Evolutionary conservation across 2,888 invertebrate species (phyloP), one percentile per base, ranked within the genome.

Genomic region (Tenthredo mesomela): DNA sequence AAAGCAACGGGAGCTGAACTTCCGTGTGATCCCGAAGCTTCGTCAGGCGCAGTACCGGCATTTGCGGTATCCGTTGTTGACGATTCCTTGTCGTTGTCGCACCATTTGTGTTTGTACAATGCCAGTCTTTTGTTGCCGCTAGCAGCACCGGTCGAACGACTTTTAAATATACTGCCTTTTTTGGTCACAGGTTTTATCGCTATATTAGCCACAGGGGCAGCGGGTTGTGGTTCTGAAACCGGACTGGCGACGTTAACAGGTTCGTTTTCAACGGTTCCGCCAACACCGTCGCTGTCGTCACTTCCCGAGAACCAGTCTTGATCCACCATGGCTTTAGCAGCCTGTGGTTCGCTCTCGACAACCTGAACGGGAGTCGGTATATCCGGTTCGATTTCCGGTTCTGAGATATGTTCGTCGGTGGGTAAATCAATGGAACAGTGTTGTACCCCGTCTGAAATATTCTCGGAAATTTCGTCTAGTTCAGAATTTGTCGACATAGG

Each of bases 141-240:
- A 29, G 95, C 95, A 12, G 95, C 94, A 84, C 95, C 96, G 87
- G 96, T 95, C 88, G 95, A 96, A 85, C 98, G 96, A 90, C 97
- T 97, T 91, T 98, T 98, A 91, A 98, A 98, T 92, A 98, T 98
- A 89, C 97, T 97, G 75, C 97, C 97, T 91, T 98, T 98, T 92
- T 97, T 98, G 9, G 88, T 89, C 18, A 88, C 88, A 7, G 92
- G 92, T 87, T 92, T 91, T 4, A 85, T 85, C 15, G 88, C 86
- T 71, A 85, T 82, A 86, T 86, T 89, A 67, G 87, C 86, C 6
- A 86, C 85, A 6, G 89, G 88, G 9, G 86, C 82, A 6, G 87
- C 85, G 10, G 89, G 87, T 90, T 90, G 87, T 92, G 94, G 91
- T 89, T 93, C 85, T 91, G 88, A 87, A n/a, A 90, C 75, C 88